Percentiles rank a stretch among this genome's conserved stretches.
Evolutionary conservation across 1,140 invertebrate genomes (phyloP).

Genomic region (Callitettix versicolor): DNA sequence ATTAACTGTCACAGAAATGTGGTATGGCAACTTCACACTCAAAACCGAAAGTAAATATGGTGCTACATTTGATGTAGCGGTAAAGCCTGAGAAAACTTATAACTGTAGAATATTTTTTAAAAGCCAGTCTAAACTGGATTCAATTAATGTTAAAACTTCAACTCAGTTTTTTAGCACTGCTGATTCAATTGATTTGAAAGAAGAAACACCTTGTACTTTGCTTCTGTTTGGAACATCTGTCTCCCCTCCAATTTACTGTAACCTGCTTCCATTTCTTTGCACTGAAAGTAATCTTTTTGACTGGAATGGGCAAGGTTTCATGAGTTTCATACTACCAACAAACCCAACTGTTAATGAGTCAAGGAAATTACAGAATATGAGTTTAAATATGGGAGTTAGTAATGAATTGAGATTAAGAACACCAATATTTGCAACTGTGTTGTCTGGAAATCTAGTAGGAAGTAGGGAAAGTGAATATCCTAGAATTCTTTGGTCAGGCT

Average conservation of each 20-base stretch:
- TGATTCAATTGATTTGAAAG: no score
- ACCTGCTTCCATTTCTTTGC: conserved; percentile 18
- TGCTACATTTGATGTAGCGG: neutral
- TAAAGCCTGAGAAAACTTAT: neutral
- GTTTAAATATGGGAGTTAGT: neutral
- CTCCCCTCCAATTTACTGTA: conserved; percentile 16
- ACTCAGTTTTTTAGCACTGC: neutral
- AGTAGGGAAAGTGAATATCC: neutral
- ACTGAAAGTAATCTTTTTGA: conserved; percentile 12
- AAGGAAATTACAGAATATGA: neutral
- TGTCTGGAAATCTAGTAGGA: conserved; percentile 11
- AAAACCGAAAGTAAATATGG: neutral
- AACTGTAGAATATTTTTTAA: conserved; percentile 9
- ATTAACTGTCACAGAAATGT: neutral
- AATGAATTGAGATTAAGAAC: neutral
- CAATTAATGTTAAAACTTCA: neutral
- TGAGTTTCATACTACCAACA: conserved; percentile 14
- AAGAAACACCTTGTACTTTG: conserved; percentile 9
- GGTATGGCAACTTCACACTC: conserved; percentile 8
- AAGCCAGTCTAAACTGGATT: neutral
- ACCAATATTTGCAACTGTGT: conserved; percentile 13
- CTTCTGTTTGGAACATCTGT: conserved; percentile 13
- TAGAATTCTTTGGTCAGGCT: conserved; percentile 17
- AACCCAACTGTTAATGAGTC: neutral
- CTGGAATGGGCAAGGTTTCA: conserved; percentile 15